Conservation (phyloP, 2,888 invertebrate genomes). For the Tachystola acroxantha region DNA sequence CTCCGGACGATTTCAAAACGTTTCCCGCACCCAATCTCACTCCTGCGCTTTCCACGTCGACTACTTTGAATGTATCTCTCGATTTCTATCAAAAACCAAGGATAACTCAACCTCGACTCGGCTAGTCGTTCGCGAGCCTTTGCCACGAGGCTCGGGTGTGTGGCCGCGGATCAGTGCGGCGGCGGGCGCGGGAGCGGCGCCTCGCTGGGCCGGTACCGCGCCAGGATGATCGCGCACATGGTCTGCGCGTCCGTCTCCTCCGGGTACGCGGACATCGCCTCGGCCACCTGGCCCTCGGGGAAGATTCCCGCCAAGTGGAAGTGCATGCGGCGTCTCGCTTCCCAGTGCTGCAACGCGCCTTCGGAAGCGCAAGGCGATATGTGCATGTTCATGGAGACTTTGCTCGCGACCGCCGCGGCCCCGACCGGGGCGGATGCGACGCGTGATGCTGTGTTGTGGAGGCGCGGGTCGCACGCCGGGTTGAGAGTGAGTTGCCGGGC, state of each 20-base stretch:
- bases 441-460: conserved; percentile 80
- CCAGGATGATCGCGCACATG: conserved; percentile 91
- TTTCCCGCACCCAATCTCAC: background rate
- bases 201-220: conserved; percentile 80
- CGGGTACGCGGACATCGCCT: conserved; percentile 92
- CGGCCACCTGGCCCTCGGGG: conserved; percentile 92
- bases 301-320: conserved; percentile 95
- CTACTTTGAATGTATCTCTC: conserved; percentile 36
- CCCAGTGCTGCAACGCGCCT: conserved; percentile 73
- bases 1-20: background rate
- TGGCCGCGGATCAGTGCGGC: conserved; percentile 18
- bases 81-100: conserved; percentile 54
- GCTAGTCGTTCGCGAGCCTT: background rate
- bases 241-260: conserved; percentile 93
- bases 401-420: conserved; percentile 79
- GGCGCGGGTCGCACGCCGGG: conserved; percentile 86
- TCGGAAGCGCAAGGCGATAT: conserved; percentile 59
- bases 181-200: conserved; percentile 36
- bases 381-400: conserved; percentile 75
- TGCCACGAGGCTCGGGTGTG: conserved; percentile 4
- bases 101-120: conserved; percentile 32
- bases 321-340: conserved; percentile 87
- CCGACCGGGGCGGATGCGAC: conserved; percentile 87
- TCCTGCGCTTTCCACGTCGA: conserved; percentile 12
- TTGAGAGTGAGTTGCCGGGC: conserved; percentile 90